A percentile compares a stretch with the other conserved stretches of the same genome.
phyloP scores from a whole-genome alignment of 1,140 invertebrate genomes.

The Leptonema lineaticorne region DNA sequence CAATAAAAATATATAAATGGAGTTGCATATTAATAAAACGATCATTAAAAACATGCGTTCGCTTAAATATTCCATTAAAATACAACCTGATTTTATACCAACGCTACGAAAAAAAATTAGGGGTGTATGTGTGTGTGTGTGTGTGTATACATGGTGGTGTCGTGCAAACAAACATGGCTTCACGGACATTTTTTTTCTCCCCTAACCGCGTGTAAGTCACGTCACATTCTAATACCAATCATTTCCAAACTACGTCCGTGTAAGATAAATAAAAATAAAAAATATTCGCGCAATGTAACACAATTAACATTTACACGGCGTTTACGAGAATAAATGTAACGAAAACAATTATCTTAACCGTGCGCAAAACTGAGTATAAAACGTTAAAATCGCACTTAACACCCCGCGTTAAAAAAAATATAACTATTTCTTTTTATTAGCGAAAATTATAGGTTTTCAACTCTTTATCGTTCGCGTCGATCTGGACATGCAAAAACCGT shows the following conservation, averaged over 20 bases:
- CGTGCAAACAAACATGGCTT: not conserved
- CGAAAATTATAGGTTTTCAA: not conserved
- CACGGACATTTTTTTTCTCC: too few relatives aligned
- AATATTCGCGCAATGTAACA: not conserved
- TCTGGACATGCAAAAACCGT: not conserved
- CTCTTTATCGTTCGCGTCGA: not conserved
- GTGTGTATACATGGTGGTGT: not conserved
- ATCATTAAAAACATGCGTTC: conserved; percentile 9
- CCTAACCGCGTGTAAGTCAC: too few relatives aligned
- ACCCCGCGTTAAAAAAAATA: not conserved
- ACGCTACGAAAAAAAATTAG: conserved; percentile 10
- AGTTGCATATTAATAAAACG: too few relatives aligned
- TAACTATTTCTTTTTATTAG: not conserved
- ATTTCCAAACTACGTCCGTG: too few relatives aligned
- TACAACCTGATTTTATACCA: not conserved
- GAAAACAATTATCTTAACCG: too few relatives aligned
- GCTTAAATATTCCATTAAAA: conserved; percentile 16
- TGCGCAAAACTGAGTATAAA: too few relatives aligned
- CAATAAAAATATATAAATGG: too few relatives aligned
- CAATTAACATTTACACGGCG: not conserved
- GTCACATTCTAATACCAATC: too few relatives aligned
- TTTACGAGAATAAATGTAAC: not conserved
- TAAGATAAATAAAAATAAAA: too few relatives aligned
- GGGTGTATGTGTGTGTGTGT: too few relatives aligned
- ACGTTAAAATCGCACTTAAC: not conserved